A percentile compares a stretch with the other conserved stretches of the same genome.
Conservation (phyloP, 2,797 vertebrate genomes). For the Alosa sapidissima region DNA sequence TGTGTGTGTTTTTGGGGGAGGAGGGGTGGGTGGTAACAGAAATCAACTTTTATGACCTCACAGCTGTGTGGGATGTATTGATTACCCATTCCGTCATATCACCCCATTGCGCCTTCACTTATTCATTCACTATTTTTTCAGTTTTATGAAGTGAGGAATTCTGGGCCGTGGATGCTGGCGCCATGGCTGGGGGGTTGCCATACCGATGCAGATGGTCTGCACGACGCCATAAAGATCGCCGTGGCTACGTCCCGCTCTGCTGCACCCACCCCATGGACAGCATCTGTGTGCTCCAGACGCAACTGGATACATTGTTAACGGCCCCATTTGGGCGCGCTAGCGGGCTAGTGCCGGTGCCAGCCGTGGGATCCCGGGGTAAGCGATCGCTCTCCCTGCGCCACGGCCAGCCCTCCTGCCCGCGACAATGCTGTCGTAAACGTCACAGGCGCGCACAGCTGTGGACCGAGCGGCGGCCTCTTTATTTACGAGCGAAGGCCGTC, state of each 20-base stretch:
- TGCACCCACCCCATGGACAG: constrained; percentile 3
- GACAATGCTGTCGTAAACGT: constrained; percentile 68
- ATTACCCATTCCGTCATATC: constrained; percentile 67
- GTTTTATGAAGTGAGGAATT: constrained; percentile 76
- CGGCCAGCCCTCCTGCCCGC: constrained; percentile 55
- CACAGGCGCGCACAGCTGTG: constrained; percentile 69
- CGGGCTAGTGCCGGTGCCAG: neutral
- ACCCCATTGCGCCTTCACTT: constrained; percentile 39
- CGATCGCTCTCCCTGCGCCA: constrained; percentile 58
- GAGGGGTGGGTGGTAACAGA: neutral
- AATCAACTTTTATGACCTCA: constrained; percentile 63
- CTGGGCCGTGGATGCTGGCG: constrained; percentile 65
- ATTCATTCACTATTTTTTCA: neutral
- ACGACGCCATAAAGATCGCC: constrained; percentile 30
- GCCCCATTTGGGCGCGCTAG: constrained; percentile 54
- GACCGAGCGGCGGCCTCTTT: constrained; percentile 47
- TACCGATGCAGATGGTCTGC: constrained; percentile 25
- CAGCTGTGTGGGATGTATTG: constrained; percentile 76
- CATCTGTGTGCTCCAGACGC: constrained; percentile 54
- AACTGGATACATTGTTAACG: constrained; percentile 78
- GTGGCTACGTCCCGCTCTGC: neutral
- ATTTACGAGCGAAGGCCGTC: constrained; percentile 57
- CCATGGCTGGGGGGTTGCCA: constrained; percentile 51
- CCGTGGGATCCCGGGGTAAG: constrained; percentile 54
- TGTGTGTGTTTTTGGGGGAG: neutral